Evolutionary conservation across 2,888 invertebrate species (phyloP), one percentile per base, ranked within the genome.

Genomic region (Drosophila meridionalis): DNA sequence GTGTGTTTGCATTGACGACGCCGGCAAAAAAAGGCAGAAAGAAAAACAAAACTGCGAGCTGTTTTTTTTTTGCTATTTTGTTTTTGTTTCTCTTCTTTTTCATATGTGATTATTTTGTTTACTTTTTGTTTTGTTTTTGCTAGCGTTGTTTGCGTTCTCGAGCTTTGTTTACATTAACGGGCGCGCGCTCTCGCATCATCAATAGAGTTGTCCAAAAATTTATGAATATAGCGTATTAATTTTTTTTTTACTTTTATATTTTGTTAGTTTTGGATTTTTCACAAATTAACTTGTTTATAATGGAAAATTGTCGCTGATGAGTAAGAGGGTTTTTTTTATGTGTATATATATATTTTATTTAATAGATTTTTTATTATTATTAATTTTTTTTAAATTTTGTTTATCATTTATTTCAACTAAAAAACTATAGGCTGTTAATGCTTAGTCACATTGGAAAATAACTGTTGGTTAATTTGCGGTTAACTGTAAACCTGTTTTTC

Each of bases 81-180:
- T 36, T 40, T 12, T 57, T 52, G 1, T 52, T 50, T 43, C 55
- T 38, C 40, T 40, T 40, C 11, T 40, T 45, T 43, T 43, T 63
- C 50, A n/a, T 40, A 36, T 60, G 55, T 58, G 28, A 50, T 62
- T 40, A 57, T 53, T 55, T 75, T 57, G 57, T 68, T 63, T 52
- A 52, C 52, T 12, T 34, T 52, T 12, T 50, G 14, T 50, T 62
- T 65, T 50, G 28, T 56, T 69, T 65, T 66, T 61, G 50, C 52
- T 57, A 47, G 60, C 47, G 61, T 61, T 76, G 61, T 70, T 77
- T 66, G 57, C 56, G 63, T 69, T 76, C 53, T 28, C 58, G 32
- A 34, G 48, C 76, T 68, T 73, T 77, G 78, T 78, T 78, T 78
- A 78, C 65, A 63, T 77, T 80, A 42, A 56, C 78, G 53, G 81